Percentiles rank a stretch among this genome's conserved stretches.
Evolutionary conservation across 2,113 vertebrate species (phyloP).

Genomic region (Sterrhoptilus dennistouni): DNA sequence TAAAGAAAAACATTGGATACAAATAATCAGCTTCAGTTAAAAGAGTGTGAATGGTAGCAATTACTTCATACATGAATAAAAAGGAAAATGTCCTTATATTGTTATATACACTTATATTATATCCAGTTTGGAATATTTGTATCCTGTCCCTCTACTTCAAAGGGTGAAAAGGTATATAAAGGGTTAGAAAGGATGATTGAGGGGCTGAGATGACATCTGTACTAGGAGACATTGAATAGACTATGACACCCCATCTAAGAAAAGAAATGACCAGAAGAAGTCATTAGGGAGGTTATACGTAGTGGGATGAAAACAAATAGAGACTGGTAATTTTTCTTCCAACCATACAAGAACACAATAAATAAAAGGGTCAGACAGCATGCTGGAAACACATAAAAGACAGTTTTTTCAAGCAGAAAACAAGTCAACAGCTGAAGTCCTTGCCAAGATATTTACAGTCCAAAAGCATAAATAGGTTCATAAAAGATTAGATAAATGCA

Average conservation of each 20-base stretch:
- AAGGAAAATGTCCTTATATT: not conserved
- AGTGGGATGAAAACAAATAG: not conserved
- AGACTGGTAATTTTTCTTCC: not conserved
- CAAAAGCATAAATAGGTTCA: not conserved
- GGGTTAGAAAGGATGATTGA: not conserved
- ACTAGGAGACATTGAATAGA: not conserved
- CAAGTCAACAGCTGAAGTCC: not conserved
- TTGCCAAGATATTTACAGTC: not conserved
- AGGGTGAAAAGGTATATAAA: not conserved
- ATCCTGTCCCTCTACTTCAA: not conserved
- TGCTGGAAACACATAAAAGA: not conserved
- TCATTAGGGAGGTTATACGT: not conserved
- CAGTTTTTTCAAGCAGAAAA: not conserved
- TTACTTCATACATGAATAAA: not conserved
- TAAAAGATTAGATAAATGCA: not conserved
- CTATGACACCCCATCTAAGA: not conserved
- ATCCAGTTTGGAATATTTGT: not conserved
- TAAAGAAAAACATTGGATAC: not conserved
- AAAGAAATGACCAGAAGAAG: not conserved
- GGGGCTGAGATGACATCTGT: not conserved
- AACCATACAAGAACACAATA: not conserved
- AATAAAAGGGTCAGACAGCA: not conserved
- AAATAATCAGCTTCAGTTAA: not conserved
- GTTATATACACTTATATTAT: not conserved
- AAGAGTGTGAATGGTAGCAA: not conserved